A percentile compares a stretch with the other conserved stretches of the same genome.
These are phyloP conservation scores for Athalia cordata DNA, from an alignment of 2,888 invertebrate species.

Conservation along the genomic window DNA sequence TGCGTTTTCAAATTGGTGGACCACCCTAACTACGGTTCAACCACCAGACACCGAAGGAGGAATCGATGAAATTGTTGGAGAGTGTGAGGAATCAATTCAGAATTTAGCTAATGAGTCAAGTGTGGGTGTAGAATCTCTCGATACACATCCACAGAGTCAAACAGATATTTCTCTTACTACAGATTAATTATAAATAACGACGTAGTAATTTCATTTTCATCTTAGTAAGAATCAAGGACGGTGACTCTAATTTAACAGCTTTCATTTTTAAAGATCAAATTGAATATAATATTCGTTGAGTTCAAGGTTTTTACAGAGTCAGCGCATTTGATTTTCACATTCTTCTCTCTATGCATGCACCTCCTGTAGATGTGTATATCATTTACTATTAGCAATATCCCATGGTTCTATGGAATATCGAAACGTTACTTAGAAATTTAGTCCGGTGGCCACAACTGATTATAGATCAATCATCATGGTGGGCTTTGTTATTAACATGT, in stretches of 20 bases:
- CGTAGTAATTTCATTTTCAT: conserved; percentile 49
- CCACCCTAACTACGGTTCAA: conserved; percentile 79
- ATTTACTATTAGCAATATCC: conserved; percentile 1
- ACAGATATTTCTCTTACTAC: conserved; percentile 50
- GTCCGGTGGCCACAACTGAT: not conserved
- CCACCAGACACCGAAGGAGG: conserved; percentile 59
- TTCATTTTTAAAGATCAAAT: not conserved
- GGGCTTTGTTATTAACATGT: not conserved
- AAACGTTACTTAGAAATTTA: conserved; percentile 11
- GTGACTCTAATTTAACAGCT: conserved; percentile 31
- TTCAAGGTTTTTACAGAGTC: not conserved
- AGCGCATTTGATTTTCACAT: not conserved
- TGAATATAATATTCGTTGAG: no score
- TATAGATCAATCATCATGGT: not conserved
- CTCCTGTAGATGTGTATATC: conserved; percentile 36
- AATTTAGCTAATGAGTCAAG: conserved; percentile 50
- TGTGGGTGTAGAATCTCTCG: conserved; percentile 51
- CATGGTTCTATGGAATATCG: conserved; percentile 32
- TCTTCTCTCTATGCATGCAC: conserved; percentile 33
- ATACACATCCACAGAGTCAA: conserved; percentile 50
- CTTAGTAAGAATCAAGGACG: conserved; percentile 49
- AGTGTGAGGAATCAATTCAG: conserved; percentile 53
- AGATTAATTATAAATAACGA: conserved; percentile 54
- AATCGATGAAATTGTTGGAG: conserved; percentile 58
- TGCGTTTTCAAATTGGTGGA: conserved; percentile 92